Evolutionary conservation across 2,888 invertebrate species (phyloP), one percentile per base, ranked within the genome.

Genomic region (Endotricha flammealis): DNA sequence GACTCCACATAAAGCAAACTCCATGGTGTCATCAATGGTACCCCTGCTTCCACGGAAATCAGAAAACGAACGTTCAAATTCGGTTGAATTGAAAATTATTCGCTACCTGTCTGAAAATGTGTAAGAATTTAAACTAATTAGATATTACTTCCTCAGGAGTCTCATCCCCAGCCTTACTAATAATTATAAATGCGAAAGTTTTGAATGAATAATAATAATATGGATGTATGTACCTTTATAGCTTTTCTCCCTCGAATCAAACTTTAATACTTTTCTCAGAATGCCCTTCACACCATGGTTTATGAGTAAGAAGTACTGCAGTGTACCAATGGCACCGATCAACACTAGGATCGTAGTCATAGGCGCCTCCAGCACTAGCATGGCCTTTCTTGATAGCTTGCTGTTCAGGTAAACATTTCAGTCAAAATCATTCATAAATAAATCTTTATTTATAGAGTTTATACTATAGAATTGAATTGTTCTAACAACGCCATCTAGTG

Each of bases 311-410:
- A 85, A 87, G 29, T 46, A 88, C 4, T 80, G 87, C 1, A 86
- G 81, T 41, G 53, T 88, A 7, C 65, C 75, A 0, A 85, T 86
- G 53, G 53, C 74, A 1, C 79, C 81, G 23, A 63, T 91, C 3
- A 90, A 90, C 36, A 72, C 76, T 0, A 87, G 88, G 48, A 89
- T 93, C 13, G 88, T 92, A 0, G 78, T 93, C 0, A 76, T 92
- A 1, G 91, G 92, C 0, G 88, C 89, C 2, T 91, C 92, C 0
- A 85, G 88, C 35, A 90, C 90, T 0, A 87, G 90, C 0, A 56
- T 91, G 24, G 81, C 90, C 0, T 91, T 92, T 55, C 44, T 91
- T 4, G 89, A 91, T 44, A 61, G 83, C 3, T 64, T 93, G 5
- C 57, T 91, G 14, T 89, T 89, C 48, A 78, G 83, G 86, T 89